phyloP scores from a whole-genome alignment of 2,797 vertebrate species.

The Silurus aristotelis region DNA sequence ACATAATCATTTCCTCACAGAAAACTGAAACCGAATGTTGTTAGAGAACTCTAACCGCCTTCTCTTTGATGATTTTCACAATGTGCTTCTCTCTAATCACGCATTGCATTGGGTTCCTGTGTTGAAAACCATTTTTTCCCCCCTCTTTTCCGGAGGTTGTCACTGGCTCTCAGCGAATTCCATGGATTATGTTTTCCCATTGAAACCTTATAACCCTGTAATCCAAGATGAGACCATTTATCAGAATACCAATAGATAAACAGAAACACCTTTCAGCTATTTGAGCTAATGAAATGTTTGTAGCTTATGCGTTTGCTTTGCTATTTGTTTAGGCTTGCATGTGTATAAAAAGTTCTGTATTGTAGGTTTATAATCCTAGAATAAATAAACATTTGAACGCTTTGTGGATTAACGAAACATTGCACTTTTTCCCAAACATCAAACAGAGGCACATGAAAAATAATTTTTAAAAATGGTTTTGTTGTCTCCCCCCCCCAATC shows the following conservation, averaged over 20 bases:
- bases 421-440: conserved; percentile 68
- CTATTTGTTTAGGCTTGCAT: conserved; percentile 72
- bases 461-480: conserved; percentile 8
- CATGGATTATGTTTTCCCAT: conserved; percentile 67
- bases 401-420: conserved; percentile 75
- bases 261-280: conserved; percentile 69
- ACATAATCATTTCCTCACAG: conserved; percentile 11
- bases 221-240: conserved; percentile 68
- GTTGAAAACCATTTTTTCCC: conserved; percentile 62
- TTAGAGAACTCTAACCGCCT: conserved; percentile 40
- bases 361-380: conserved; percentile 73
- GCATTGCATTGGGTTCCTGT: conserved; percentile 62
- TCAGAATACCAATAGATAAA: conserved; percentile 71
- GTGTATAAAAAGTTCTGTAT: conserved; percentile 69
- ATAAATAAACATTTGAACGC: conserved; percentile 73
- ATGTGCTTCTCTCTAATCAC: conserved; percentile 70
- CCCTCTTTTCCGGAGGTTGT: conserved; percentile 64
- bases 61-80: conserved; percentile 69
- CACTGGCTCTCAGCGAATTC: conserved; percentile 59
- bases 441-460: conserved; percentile 62
- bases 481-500: conserved; percentile 23
- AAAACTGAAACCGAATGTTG: conserved; percentile 29
- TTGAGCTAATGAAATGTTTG: conserved; percentile 66
- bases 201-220: conserved; percentile 68
- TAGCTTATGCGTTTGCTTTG: conserved; percentile 66